phyloP scores from a whole-genome alignment of 92 coral and sea anemone genomes.

The Micromussa lordhowensis region DNA sequence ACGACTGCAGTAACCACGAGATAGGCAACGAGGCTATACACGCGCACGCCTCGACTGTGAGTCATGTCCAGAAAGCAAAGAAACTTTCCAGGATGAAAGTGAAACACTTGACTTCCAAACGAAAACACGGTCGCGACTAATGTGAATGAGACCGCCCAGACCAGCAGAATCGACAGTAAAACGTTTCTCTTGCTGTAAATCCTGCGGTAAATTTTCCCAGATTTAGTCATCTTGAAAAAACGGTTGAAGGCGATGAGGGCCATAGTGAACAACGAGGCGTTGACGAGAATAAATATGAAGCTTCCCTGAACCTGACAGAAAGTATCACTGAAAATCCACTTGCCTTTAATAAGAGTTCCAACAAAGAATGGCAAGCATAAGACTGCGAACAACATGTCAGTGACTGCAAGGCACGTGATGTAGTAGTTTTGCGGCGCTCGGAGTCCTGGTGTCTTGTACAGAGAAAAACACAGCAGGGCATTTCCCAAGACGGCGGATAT shows the following conservation, averaged over 20 bases:
- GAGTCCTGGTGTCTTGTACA: slow-evolving; percentile 19
- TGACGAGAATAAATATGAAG: slow-evolving; percentile 11
- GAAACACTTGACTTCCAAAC: slow-evolving; percentile 17
- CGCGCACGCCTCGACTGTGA: neutral
- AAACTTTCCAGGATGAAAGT: slow-evolving; percentile 37
- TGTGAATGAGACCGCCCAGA: slow-evolving; percentile 8
- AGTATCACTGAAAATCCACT: slow-evolving; percentile 21
- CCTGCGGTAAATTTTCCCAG: slow-evolving; percentile 4
- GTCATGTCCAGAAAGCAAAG: slow-evolving; percentile 30
- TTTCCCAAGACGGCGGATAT: slow-evolving; percentile 23
- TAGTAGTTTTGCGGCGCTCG: slow-evolving; percentile 31
- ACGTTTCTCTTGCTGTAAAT: slow-evolving; percentile 5
- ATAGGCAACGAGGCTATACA: slow-evolving; percentile 9
- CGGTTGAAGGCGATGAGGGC: slow-evolving; percentile 36
- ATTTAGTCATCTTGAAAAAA: slow-evolving; percentile 18
- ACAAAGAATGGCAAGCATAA: slow-evolving; percentile 27
- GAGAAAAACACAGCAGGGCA: slow-evolving; percentile 24
- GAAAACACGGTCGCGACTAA: slow-evolving; percentile 14
- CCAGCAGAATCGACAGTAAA: slow-evolving; percentile 1
- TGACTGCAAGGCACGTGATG: slow-evolving; percentile 21
- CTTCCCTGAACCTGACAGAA: slow-evolving; percentile 37
- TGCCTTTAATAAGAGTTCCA: slow-evolving; percentile 18
- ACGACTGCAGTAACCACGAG: neutral
- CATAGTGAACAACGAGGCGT: slow-evolving; percentile 13
- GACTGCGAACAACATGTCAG: slow-evolving; percentile 27